Evolutionary conservation across 2,888 invertebrate species (phyloP).

Genomic region (Campoplex capitator): DNA sequence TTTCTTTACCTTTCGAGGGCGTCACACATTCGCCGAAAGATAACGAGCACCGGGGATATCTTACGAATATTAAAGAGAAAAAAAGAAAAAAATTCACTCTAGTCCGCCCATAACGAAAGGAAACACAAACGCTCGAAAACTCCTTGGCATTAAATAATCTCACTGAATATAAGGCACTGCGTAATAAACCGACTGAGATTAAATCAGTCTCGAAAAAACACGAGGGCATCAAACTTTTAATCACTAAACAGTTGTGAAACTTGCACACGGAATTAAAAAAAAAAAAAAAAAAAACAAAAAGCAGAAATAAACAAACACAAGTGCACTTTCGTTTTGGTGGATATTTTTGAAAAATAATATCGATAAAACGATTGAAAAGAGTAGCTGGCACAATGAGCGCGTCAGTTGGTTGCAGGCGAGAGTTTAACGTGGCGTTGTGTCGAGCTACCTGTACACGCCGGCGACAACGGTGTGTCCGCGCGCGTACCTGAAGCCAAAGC

Average conservation of each 20-base stretch:
- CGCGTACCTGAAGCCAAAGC: constrained; percentile 81
- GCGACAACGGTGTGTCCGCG: constrained; percentile 76
- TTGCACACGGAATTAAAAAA: background rate
- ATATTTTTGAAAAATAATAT: background rate
- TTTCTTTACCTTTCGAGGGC: constrained; percentile 26
- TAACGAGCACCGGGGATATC: constrained; percentile 32
- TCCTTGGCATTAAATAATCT: background rate
- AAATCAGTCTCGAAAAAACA: background rate
- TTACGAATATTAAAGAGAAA: constrained; percentile 3
- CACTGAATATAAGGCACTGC: background rate
- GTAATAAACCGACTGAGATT: background rate
- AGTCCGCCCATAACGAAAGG: background rate
- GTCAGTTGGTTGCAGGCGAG: background rate
- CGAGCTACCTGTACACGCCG: constrained; percentile 76
- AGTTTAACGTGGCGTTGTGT: constrained; percentile 40
- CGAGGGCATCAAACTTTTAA: background rate
- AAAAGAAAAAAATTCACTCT: background rate
- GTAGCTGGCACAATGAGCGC: background rate
- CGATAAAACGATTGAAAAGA: background rate
- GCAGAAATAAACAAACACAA: background rate
- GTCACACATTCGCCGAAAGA: constrained; percentile 27
- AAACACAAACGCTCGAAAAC: background rate
- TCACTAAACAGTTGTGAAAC: background rate
- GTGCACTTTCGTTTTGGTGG: background rate
- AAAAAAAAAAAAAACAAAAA: background rate